phyloP scores from a whole-genome alignment of 2,113 vertebrate species.

The Corythoichthys intestinalis region DNA sequence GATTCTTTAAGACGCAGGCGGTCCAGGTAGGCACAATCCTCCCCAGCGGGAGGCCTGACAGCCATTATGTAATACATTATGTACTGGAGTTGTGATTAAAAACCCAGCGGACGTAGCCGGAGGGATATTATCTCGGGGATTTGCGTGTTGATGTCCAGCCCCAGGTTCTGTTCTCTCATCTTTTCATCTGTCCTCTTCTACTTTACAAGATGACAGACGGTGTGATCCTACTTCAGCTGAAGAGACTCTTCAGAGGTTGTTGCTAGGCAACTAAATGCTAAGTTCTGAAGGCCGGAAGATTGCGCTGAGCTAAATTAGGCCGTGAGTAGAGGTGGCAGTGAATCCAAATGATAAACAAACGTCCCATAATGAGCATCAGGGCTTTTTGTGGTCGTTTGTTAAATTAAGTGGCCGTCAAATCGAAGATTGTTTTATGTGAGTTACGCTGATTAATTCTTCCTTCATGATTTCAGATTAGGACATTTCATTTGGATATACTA shows the following conservation, averaged over 20 bases:
- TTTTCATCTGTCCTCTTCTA: constrained; percentile 46
- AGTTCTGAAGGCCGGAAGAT: constrained; percentile 70
- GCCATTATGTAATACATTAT: constrained; percentile 53
- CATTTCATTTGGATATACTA: background rate
- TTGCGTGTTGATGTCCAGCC: constrained; percentile 43
- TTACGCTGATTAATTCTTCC: background rate
- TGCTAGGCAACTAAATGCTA: constrained; percentile 79
- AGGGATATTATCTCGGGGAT: constrained; percentile 59
- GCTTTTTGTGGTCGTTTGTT: constrained; percentile 53
- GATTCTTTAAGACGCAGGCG: constrained; percentile 15
- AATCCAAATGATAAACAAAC: constrained; percentile 59
- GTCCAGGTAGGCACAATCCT: constrained; percentile 28
- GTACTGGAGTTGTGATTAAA: constrained; percentile 53
- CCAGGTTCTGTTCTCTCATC: constrained; percentile 36
- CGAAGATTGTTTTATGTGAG: constrained; percentile 18
- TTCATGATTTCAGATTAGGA: background rate
- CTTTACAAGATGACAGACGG: constrained; percentile 67
- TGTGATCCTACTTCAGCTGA: constrained; percentile 55
- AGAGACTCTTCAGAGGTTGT: constrained; percentile 59
- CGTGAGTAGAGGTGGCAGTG: constrained; percentile 12
- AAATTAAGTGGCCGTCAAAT: constrained; percentile 45
- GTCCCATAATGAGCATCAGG: constrained; percentile 27
- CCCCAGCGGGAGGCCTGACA: constrained; percentile 43
- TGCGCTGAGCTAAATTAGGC: constrained; percentile 65
- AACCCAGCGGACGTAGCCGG: constrained; percentile 42